These are phyloP conservation scores for Cephus sareptanus DNA, from an alignment of 2,888 invertebrate species.

Conservation along the genomic window DNA sequence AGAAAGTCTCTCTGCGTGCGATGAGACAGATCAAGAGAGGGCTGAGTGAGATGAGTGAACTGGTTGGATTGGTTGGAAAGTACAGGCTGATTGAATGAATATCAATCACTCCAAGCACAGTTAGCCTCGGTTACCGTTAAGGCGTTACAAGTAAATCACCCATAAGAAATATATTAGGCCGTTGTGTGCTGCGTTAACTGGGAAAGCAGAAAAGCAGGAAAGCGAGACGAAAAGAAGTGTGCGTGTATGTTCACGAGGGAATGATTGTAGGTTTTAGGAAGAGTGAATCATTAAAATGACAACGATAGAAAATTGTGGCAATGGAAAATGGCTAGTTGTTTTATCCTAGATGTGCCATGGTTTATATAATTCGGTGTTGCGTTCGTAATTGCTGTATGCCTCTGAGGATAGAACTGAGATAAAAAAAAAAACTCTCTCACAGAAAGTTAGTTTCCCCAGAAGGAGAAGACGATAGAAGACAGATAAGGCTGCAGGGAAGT, in stretches of 20 bases:
- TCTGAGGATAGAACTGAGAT: neutral
- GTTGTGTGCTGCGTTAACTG: neutral
- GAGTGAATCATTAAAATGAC: neutral
- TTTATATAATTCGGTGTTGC: conserved; percentile 34
- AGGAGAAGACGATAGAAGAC: neutral
- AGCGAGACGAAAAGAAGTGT: neutral
- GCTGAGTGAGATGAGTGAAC: too few relatives aligned
- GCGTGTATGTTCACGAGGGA: too few relatives aligned
- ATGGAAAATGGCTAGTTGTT: neutral
- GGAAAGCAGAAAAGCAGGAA: neutral
- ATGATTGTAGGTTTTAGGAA: neutral
- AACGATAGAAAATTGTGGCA: neutral
- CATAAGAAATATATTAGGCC: neutral
- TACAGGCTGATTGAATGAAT: neutral
- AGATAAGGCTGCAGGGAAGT: neutral
- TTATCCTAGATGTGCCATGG: conserved; percentile 50
- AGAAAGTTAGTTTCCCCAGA: neutral
- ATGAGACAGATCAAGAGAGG: neutral
- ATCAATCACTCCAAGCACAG: neutral
- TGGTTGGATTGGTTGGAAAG: too few relatives aligned
- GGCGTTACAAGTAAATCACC: neutral
- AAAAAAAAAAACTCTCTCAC: neutral
- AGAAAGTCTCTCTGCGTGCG: neutral
- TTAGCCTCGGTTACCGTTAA: neutral
- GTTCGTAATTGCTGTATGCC: conserved; percentile 33